These are phyloP conservation scores for Contarinia nasturtii DNA, from an alignment of 1,140 invertebrate genomes.

Conservation along the genomic window DNA sequence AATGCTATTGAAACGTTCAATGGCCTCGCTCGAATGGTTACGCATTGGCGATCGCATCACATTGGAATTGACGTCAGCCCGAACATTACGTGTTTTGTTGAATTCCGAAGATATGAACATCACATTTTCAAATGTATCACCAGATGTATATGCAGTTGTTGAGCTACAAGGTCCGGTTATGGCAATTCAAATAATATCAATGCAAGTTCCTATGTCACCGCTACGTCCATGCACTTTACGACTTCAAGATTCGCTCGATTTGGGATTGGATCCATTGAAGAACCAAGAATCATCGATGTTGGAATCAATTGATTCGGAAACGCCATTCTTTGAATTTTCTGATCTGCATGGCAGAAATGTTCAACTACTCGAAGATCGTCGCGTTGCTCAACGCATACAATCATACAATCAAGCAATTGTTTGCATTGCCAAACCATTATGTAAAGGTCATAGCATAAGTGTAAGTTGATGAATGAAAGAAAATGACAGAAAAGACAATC, in stretches of 20 bases:
- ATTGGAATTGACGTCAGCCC: conserved; percentile 37
- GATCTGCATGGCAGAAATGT: conserved; percentile 59
- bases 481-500: neutral
- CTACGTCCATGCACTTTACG: conserved; percentile 31
- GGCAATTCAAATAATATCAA: conserved; percentile 36
- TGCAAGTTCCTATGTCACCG: conserved; percentile 28
- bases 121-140: conserved; percentile 55
- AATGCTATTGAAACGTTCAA: conserved; percentile 36
- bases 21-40: conserved; percentile 61
- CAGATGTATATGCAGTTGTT: conserved; percentile 52
- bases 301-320: conserved; percentile 21
- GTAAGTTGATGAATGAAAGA: conserved; percentile 7
- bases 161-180: conserved; percentile 53
- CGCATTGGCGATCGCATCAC: conserved; percentile 51
- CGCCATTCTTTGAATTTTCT: conserved; percentile 34
- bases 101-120: conserved; percentile 74
- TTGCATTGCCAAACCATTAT: conserved; percentile 17
- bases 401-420: conserved; percentile 21
- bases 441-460: conserved; percentile 21
- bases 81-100: conserved; percentile 38
- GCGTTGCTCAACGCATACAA: conserved; percentile 12
- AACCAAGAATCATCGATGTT: conserved; percentile 26
- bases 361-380: conserved; percentile 27
- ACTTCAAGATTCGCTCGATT: conserved; percentile 40
- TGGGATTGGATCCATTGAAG: conserved; percentile 34